Evolutionary conservation across 2,113 vertebrate species (phyloP).

Genomic region (Eleginops maclovinus): DNA sequence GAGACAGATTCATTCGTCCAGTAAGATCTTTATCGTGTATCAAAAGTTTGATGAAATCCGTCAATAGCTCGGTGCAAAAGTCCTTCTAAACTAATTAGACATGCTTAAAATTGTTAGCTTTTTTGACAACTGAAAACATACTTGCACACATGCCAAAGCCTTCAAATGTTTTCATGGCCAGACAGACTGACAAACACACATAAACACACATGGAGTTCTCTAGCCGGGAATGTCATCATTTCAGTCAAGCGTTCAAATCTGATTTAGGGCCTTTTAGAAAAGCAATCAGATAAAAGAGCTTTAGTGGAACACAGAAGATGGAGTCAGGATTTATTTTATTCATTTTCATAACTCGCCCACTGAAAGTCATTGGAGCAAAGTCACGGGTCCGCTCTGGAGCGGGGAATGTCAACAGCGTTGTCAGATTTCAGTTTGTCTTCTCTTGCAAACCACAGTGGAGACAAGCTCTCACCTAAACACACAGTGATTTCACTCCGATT

Average conservation of each 20-base stretch:
- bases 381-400: slow-evolving; percentile 13
- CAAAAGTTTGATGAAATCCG: slow-evolving; percentile 7
- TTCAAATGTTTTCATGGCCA: background rate
- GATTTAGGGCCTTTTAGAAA: slow-evolving; percentile 62
- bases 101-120: background rate
- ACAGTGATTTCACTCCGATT: slow-evolving; percentile 4
- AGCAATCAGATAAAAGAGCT: slow-evolving; percentile 52
- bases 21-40: background rate
- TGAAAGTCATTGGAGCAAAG: slow-evolving; percentile 51
- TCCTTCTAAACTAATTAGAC: background rate
- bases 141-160: slow-evolving; percentile 1
- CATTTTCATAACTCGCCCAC: slow-evolving; percentile 37
- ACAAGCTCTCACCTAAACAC: background rate
- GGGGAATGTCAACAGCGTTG: background rate
- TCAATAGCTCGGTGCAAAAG: background rate
- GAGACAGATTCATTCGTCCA: background rate
- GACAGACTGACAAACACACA: slow-evolving; percentile 1
- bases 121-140: background rate
- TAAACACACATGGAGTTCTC: slow-evolving; percentile 1
- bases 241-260: slow-evolving; percentile 60
- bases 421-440: slow-evolving; percentile 10
- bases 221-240: slow-evolving; percentile 50
- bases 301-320: slow-evolving; percentile 55
- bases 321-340: slow-evolving; percentile 55
- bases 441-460: slow-evolving; percentile 14